phyloP scores from a whole-genome alignment of 1,140 invertebrate genomes.

The Achatina immaculata region DNA sequence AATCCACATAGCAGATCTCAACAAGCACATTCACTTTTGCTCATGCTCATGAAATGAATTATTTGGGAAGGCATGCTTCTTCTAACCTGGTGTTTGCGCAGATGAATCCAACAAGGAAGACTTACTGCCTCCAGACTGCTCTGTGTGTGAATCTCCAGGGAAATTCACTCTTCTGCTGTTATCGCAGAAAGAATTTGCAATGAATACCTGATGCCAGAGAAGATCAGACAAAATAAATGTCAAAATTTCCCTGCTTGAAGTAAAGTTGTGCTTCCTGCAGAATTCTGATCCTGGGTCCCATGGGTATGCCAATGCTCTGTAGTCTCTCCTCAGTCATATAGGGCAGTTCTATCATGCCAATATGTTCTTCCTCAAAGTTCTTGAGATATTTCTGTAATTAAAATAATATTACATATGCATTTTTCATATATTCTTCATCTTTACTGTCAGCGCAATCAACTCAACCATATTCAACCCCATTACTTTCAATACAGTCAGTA shows the following conservation, averaged over 20 bases:
- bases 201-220: background rate
- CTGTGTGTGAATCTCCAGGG: background rate
- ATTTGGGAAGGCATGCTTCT: too few species aligned
- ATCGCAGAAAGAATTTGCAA: too few species aligned
- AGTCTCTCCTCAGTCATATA: constrained; percentile 91
- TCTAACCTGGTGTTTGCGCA: too few species aligned
- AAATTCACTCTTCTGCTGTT: too few species aligned
- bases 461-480: background rate
- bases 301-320: constrained; percentile 88
- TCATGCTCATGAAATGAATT: too few species aligned
- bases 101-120: too few species aligned
- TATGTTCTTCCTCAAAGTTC: constrained; percentile 88
- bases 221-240: constrained; percentile 72
- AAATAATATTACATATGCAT: background rate
- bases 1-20: too few species aligned
- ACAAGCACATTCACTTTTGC: too few species aligned
- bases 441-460: background rate
- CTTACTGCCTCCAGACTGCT: too few species aligned
- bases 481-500: background rate
- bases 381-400: constrained; percentile 86
- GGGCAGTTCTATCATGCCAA: constrained; percentile 91
- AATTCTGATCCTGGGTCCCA: constrained; percentile 89
- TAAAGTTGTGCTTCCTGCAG: constrained; percentile 82
- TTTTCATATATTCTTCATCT: background rate
- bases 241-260: constrained; percentile 71